These are phyloP conservation scores for Peribatodes rhomboidaria DNA, from an alignment of 2,888 invertebrate species.

Conservation along the genomic window DNA sequence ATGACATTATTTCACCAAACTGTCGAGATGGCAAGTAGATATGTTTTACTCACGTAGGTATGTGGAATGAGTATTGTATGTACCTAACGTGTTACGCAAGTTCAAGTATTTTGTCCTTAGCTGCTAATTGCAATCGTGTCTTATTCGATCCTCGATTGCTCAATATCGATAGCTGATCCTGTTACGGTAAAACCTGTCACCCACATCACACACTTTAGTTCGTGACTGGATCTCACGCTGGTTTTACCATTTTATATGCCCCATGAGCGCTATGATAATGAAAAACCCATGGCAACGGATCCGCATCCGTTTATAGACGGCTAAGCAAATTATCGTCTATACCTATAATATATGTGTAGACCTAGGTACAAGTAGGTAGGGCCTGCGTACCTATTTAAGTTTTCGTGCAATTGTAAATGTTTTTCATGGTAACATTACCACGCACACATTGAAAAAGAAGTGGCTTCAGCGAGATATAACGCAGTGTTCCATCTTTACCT, in stretches of 20 bases:
- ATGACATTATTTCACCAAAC: background rate
- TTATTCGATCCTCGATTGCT: slow-evolving; percentile 24
- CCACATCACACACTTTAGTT: slow-evolving; percentile 42
- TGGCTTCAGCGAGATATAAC: too few species aligned
- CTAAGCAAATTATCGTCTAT: slow-evolving; percentile 10
- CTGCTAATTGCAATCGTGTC: slow-evolving; percentile 19
- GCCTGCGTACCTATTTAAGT: too few species aligned
- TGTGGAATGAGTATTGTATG: slow-evolving; percentile 13
- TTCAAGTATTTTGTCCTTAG: slow-evolving; percentile 26
- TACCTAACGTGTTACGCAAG: background rate
- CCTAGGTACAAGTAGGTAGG: too few species aligned
- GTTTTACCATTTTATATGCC: slow-evolving; percentile 30
- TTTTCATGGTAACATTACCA: too few species aligned
- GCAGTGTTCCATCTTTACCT: too few species aligned
- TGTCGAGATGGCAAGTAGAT: slow-evolving; percentile 36
- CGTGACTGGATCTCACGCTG: slow-evolving; percentile 67
- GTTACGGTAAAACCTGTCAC: slow-evolving; percentile 21
- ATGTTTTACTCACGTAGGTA: slow-evolving; percentile 23
- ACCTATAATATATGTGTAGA: too few species aligned
- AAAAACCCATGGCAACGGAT: slow-evolving; percentile 60
- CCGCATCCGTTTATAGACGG: slow-evolving; percentile 68
- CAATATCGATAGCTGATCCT: slow-evolving; percentile 32
- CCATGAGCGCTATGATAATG: slow-evolving; percentile 51
- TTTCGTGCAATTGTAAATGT: too few species aligned
- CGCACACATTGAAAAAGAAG: too few species aligned